Base-by-base conservation (phyloP, 2,888 invertebrate species). In the Pollenia amentaria region DNA sequence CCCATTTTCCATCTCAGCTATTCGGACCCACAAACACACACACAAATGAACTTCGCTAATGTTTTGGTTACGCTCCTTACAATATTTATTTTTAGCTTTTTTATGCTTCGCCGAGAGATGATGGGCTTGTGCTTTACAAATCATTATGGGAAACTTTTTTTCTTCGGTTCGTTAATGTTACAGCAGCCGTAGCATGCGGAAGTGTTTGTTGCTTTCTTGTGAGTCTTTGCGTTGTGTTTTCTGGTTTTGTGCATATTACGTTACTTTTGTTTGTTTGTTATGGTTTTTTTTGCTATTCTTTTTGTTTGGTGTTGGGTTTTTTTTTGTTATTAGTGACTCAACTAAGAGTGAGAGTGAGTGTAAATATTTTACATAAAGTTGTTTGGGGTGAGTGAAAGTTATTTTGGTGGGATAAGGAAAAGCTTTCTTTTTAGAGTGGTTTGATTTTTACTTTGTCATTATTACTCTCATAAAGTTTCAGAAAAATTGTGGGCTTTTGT, bases 131-230 rank as follows among this genome's bases (percentile, higher is more conserved):
- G 76, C 76, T 82, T 79, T 72, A 21, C 65, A 65, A 55, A 73
- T 84, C 53, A 84, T 84, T 78, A 38, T 84, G 84, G 84, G 84
- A 84, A 84, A 84, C 73, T 75, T 75, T 84, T n/a, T 79, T 44
- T 73, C 60, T 46, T 12, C 38, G 16, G 1, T 51, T 53, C 14
- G 40, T 46, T 82, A 60, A 42, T 84, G 53, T 84, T 84, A 84
- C 84, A 84, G 84, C 84, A 84, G 84, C 84, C 84, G 84, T 87
- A 81, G 87, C 87, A 87, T 84, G 84, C 87, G 87, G 87, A 87
- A 87, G 87, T 80, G 62, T 77, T 75, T 53, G 72, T 60, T 81
- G 64, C 21, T 12, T 46, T 64, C 14, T 55, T 55, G 48, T 48
- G 65, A 67, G 44, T 67, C 38, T 40, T 3, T 60, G 18, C 16